Conservation (phyloP, 2,888 invertebrate species). For the Zootermopsis nevadensis region DNA sequence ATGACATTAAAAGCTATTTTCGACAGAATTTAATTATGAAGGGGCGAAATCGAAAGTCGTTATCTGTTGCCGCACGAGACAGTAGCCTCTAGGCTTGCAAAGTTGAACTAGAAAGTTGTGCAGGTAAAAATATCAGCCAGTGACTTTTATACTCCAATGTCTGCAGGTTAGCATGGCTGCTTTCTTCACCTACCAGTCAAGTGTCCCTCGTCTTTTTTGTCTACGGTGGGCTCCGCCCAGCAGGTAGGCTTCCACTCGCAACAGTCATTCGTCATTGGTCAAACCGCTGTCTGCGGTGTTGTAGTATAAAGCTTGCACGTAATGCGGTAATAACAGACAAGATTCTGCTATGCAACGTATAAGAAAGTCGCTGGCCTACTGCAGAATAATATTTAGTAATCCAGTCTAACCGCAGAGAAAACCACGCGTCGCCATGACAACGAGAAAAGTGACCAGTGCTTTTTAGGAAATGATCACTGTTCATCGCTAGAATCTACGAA, state of each 20-base stretch:
- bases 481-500: too few species aligned
- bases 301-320: not conserved
- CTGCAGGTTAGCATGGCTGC: not conserved
- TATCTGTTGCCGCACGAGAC: too few species aligned
- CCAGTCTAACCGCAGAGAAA: too few species aligned
- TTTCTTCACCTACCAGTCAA: conserved; percentile 7
- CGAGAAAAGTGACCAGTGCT: too few species aligned
- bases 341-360: not conserved
- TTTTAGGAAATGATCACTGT: too few species aligned
- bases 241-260: conserved; percentile 13
- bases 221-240: not conserved
- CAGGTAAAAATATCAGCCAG: not conserved
- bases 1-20: too few species aligned
- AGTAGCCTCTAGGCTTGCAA: not conserved
- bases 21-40: too few species aligned
- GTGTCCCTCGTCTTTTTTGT: not conserved
- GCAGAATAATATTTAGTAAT: too few species aligned
- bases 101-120: not conserved
- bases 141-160: not conserved
- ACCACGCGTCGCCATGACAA: too few species aligned
- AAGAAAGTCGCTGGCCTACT: not conserved
- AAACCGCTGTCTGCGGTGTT: not conserved
- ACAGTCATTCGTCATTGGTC: not conserved
- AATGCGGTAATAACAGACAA: not conserved
- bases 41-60: too few species aligned